These are phyloP conservation scores for Riparia riparia DNA, from an alignment of 2,113 vertebrate genomes.

Conservation along the genomic window DNA sequence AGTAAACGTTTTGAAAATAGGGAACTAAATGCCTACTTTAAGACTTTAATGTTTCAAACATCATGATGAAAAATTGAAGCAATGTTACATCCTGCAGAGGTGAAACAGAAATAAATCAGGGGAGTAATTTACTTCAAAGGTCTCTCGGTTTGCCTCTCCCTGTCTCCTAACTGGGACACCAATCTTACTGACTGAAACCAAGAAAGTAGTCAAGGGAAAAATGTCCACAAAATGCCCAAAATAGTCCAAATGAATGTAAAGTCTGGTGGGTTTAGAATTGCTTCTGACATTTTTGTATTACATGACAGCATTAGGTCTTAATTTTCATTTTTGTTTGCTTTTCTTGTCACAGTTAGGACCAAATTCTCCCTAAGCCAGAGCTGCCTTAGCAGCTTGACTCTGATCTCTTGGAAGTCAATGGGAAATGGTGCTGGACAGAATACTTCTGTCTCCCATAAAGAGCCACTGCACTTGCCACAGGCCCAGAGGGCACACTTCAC, in stretches of 20 bases:
- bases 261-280: conserved; percentile 11
- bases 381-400: not conserved
- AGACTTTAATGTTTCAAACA: conserved; percentile 54
- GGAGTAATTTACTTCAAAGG: conserved; percentile 65
- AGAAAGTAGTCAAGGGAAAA: conserved; percentile 2
- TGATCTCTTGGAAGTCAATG: not conserved
- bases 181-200: conserved; percentile 25
- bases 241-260: not conserved
- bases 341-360: not conserved
- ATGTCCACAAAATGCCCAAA: not conserved
- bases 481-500: not conserved
- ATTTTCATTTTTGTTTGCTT: conserved; percentile 27
- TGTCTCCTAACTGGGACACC: conserved; percentile 40
- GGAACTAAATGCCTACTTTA: conserved; percentile 47
- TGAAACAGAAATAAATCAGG: conserved; percentile 66
- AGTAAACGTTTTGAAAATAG: conserved; percentile 49
- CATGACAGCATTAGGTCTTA: not conserved
- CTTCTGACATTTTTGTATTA: not conserved
- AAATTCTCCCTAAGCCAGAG: not conserved
- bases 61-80: conserved; percentile 63
- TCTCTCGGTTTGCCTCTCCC: conserved; percentile 47
- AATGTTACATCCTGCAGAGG: conserved; percentile 38
- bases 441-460: not conserved
- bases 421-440: not conserved
- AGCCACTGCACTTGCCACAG: not conserved